A percentile compares a stretch with the other conserved stretches of the same genome.
These are phyloP conservation scores for Drosophila kanekoi DNA, from an alignment of 2,888 invertebrate genomes.

Conservation along the genomic window DNA sequence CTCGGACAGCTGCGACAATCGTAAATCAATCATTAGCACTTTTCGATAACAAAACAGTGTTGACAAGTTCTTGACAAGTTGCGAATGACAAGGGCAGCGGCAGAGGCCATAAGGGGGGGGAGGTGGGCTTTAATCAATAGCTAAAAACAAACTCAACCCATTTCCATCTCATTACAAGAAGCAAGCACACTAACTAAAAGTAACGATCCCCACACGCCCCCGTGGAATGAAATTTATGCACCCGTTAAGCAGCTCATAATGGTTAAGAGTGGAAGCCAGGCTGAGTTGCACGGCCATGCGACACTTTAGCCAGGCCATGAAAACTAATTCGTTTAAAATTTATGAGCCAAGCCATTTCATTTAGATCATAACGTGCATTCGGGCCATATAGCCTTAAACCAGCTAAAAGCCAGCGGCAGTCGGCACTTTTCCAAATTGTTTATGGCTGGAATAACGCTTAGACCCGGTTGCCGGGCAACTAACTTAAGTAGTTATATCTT, in stretches of 20 bases:
- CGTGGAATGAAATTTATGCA: constrained; percentile 60
- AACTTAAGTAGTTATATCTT: constrained; percentile 9
- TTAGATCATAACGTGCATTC: constrained; percentile 53
- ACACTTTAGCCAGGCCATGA: constrained; percentile 63
- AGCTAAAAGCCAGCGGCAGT: constrained; percentile 14
- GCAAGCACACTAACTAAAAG: constrained; percentile 48
- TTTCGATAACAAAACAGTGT: constrained; percentile 10
- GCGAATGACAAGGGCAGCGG: constrained; percentile 4
- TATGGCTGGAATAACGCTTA: constrained; percentile 32
- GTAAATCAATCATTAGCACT: constrained; percentile 51
- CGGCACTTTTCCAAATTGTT: constrained; percentile 42
- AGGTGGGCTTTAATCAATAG: neutral
- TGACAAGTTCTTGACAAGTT: constrained; percentile 29
- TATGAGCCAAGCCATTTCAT: constrained; percentile 65
- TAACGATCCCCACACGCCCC: constrained; percentile 22
- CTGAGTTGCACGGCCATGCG: constrained; percentile 30
- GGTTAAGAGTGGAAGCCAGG: constrained; percentile 44
- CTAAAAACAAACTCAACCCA: constrained; percentile 15
- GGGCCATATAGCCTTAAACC: constrained; percentile 12
- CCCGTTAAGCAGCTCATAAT: constrained; percentile 65
- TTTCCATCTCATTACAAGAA: neutral
- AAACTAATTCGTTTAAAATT: constrained; percentile 78
- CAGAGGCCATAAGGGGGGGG: neutral
- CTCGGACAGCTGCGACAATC: constrained; percentile 14
- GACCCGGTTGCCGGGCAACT: constrained; percentile 40